Conservation (phyloP, 2,888 invertebrate species). For the Plutella xylostella region DNA sequence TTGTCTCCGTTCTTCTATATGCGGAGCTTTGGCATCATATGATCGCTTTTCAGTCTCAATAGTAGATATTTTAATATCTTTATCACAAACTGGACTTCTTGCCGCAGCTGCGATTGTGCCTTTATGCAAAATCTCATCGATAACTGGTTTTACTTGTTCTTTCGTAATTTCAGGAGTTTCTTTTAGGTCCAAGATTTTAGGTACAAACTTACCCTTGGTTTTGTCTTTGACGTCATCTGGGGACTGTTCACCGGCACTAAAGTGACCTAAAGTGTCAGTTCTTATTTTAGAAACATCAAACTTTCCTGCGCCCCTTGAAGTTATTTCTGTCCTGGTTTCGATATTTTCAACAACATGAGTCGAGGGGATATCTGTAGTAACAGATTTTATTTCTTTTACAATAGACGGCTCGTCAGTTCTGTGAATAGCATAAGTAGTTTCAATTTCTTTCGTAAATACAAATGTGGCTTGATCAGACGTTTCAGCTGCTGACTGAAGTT, state of each 20-base stretch:
- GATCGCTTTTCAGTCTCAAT: conserved; percentile 53
- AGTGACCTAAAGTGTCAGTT: conserved; percentile 51
- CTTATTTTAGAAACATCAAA: conserved; percentile 56
- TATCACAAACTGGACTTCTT: conserved; percentile 46
- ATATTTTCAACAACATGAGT: conserved; percentile 22
- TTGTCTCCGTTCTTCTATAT: conserved; percentile 57
- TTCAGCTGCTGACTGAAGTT: too few species aligned
- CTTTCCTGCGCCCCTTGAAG: conserved; percentile 34
- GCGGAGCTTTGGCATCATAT: conserved; percentile 58
- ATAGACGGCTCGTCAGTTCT: conserved; percentile 26
- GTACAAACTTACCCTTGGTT: conserved; percentile 27
- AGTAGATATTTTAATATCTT: conserved; percentile 54
- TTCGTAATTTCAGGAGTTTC: conserved; percentile 47
- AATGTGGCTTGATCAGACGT: conserved; percentile 17
- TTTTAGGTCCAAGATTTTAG: conserved; percentile 34
- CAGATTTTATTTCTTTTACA: conserved; percentile 23
- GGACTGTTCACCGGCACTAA: conserved; percentile 32
- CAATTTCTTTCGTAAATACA: conserved; percentile 29
- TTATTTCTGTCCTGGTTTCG: conserved; percentile 23
- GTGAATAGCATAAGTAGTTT: conserved; percentile 28
- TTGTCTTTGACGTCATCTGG: conserved; percentile 28
- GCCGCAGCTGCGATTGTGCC: conserved; percentile 48
- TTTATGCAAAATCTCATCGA: conserved; percentile 56
- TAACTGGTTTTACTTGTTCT: conserved; percentile 53
- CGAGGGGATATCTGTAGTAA: conserved; percentile 25